A percentile compares a stretch with the other conserved stretches of the same genome.
phyloP scores from a whole-genome alignment of 2,888 invertebrate genomes.

The Tipula helvola region DNA sequence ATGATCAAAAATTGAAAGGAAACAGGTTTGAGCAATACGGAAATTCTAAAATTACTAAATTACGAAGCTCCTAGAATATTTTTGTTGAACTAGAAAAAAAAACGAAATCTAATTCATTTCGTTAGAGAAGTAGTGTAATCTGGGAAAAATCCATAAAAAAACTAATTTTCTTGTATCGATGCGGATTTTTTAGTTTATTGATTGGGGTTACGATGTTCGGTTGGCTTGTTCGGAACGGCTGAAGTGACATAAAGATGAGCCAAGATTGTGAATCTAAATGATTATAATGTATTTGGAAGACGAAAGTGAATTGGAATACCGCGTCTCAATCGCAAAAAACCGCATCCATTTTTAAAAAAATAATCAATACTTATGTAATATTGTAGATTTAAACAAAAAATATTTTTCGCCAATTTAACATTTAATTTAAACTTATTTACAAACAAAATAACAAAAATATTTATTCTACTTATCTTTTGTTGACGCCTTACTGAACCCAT shows the following conservation, averaged over 20 bases:
- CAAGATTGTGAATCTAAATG: background rate
- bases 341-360: background rate
- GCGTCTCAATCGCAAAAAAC: background rate
- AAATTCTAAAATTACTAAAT: no score
- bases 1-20: no score
- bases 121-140: background rate
- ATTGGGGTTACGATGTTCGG: background rate
- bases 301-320: background rate
- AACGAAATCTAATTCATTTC: background rate
- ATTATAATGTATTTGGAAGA: background rate
- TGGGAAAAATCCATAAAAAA: background rate
- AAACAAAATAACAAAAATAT: slow-evolving; percentile 6
- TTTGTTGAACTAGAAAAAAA: no score
- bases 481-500: slow-evolving; percentile 66
- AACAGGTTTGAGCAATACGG: no score
- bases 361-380: background rate
- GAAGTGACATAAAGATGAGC: background rate
- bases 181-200: background rate
- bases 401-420: background rate
- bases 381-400: background rate
- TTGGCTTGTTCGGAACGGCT: background rate
- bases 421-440: background rate
- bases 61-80: no score
- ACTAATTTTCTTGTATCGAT: background rate
- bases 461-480: background rate